A percentile compares a stretch with the other conserved stretches of the same genome.
These are phyloP conservation scores for Strigamia crassipes DNA, from an alignment of 2,888 invertebrate genomes.

Conservation along the genomic window DNA sequence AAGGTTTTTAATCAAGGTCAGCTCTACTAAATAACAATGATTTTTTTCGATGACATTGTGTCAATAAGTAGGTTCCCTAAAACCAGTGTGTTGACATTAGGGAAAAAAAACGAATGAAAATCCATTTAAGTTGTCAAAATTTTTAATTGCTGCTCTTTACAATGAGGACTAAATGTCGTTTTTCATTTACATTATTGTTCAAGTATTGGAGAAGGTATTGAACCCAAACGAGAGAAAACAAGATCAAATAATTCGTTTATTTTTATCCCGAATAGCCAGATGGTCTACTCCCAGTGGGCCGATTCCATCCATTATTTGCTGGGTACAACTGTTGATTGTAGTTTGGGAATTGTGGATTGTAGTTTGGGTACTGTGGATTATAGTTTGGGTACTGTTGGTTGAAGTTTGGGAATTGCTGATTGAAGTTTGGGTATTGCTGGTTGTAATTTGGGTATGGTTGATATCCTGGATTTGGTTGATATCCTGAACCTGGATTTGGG, in stretches of 20 bases:
- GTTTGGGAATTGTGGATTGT: background rate
- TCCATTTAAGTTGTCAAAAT: background rate
- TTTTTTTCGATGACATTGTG: background rate
- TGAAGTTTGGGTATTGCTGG: background rate
- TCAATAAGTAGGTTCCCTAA: conserved; percentile 18
- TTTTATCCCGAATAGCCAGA: background rate
- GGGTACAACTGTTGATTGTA: background rate
- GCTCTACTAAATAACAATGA: background rate
- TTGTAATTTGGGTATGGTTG: background rate
- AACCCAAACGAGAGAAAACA: background rate
- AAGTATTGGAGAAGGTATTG: background rate
- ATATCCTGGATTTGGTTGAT: background rate
- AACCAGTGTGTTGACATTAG: conserved; percentile 16
- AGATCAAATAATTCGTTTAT: background rate
- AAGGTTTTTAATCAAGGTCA: conserved; percentile 3
- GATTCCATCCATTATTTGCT: background rate
- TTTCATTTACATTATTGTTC: background rate
- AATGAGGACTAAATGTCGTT: background rate
- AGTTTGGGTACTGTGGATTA: background rate
- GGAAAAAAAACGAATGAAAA: background rate
- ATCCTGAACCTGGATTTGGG: background rate
- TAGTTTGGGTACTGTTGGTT: background rate
- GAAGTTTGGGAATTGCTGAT: background rate
- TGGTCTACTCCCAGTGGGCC: background rate
- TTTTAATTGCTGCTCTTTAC: conserved; percentile 13